These are phyloP conservation scores for Vireo altiloquus DNA, from an alignment of 2,113 vertebrate genomes.

Conservation along the genomic window DNA sequence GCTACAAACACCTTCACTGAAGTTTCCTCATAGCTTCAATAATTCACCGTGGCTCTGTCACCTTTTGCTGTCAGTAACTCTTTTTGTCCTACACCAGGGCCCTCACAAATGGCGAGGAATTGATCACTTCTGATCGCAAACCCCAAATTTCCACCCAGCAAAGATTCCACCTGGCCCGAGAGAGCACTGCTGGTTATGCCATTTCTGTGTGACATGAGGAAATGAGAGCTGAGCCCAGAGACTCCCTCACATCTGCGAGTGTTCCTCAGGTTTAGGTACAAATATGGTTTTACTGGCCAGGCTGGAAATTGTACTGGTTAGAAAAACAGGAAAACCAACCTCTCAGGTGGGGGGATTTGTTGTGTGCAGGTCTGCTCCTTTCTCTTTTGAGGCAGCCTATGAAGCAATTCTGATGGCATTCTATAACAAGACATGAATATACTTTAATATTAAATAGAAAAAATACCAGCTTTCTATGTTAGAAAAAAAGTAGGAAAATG, in stretches of 20 bases:
- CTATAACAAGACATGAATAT: not conserved
- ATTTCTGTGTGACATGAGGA: rapidly evolving
- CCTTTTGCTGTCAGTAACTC: not conserved
- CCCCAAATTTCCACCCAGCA: not conserved
- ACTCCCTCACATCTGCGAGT: not conserved
- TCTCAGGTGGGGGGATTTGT: not conserved
- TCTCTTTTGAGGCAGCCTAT: not conserved
- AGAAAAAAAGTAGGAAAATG: not conserved
- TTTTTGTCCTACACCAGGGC: not conserved
- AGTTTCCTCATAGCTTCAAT: not conserved
- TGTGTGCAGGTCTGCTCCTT: not conserved
- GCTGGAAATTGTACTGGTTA: not conserved
- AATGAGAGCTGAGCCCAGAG: not conserved
- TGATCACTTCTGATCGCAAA: not conserved
- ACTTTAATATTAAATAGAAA: not conserved
- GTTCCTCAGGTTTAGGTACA: not conserved
- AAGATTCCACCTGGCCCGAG: not conserved
- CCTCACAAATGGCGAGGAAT: not conserved
- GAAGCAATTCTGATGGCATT: not conserved
- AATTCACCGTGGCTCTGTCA: not conserved
- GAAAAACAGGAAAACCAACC: not conserved
- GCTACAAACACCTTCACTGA: not conserved
- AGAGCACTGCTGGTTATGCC: not conserved
- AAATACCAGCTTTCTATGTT: not conserved
- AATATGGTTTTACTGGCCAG: not conserved